Conservation (phyloP, 2,797 vertebrate genomes). For the Acrocephalus scirpaceus region DNA sequence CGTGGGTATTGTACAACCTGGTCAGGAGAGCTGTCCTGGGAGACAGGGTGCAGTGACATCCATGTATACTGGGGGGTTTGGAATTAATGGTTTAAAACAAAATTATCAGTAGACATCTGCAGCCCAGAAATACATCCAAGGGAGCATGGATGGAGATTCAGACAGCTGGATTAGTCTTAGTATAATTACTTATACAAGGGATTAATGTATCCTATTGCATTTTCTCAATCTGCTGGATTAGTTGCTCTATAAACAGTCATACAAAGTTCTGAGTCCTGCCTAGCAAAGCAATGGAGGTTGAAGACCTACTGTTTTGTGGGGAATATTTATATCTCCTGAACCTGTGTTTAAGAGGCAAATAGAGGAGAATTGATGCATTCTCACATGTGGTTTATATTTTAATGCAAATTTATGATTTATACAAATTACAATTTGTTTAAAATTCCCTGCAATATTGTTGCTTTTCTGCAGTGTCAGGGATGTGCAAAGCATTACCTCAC, state of each 20-base stretch:
- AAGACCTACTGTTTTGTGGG: neutral
- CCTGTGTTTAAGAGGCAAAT: neutral
- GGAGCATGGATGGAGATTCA: neutral
- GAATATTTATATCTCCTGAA: neutral
- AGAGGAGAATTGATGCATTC: neutral
- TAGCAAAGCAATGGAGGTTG: neutral
- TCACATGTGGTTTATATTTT: neutral
- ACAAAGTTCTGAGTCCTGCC: neutral
- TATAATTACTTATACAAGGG: neutral
- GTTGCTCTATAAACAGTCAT: neutral
- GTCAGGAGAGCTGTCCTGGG: neutral
- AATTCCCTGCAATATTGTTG: neutral
- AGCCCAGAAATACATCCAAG: neutral
- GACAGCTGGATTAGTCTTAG: neutral
- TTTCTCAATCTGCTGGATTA: neutral
- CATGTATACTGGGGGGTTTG: rapidly evolving
- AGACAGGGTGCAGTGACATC: neutral
- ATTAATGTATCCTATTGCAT: neutral
- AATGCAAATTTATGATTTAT: neutral
- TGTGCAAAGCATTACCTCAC: rapidly evolving
- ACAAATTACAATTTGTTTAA: neutral
- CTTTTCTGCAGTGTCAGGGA: neutral
- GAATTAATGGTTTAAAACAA: neutral
- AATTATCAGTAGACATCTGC: neutral
- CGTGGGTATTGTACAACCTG: neutral